Conservation (phyloP, 2,113 vertebrate species). For the Chaetorhynchus papuensis region DNA sequence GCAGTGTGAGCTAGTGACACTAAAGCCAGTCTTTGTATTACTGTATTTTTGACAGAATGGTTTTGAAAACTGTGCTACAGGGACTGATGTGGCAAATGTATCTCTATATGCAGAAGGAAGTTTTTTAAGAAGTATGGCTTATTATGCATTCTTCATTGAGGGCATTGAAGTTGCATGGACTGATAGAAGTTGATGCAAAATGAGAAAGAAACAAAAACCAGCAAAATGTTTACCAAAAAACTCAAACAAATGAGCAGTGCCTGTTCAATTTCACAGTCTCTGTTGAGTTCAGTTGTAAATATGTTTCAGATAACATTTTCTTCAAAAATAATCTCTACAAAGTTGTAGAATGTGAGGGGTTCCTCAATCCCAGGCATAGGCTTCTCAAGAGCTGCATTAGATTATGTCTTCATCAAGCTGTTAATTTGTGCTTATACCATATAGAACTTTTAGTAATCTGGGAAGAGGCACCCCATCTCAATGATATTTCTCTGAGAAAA, state of each 20-base stretch:
- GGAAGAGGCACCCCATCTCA: constrained; percentile 82
- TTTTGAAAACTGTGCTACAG: constrained; percentile 86
- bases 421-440: constrained; percentile 87
- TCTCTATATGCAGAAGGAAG: constrained; percentile 83
- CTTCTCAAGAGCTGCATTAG: constrained; percentile 77
- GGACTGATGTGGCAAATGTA: constrained; percentile 83
- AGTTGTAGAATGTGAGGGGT: constrained; percentile 86
- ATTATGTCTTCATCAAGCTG: constrained; percentile 79
- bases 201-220: constrained; percentile 89
- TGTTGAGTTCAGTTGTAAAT: constrained; percentile 97
- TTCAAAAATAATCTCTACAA: constrained; percentile 79
- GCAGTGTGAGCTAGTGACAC: constrained; percentile 84
- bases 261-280: constrained; percentile 97
- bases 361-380: constrained; percentile 77
- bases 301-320: constrained; percentile 93
- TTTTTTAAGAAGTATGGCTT: constrained; percentile 84
- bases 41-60: constrained; percentile 86
- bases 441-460: constrained; percentile 83
- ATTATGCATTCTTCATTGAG: constrained; percentile 86
- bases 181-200: constrained; percentile 92
- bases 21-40: constrained; percentile 89
- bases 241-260: constrained; percentile 94
- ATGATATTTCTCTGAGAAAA: constrained; percentile 85
- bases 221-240: constrained; percentile 99
- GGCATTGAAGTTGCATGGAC: constrained; percentile 93